Evolutionary conservation across 2,888 invertebrate species (phyloP), one percentile per base, ranked within the genome.

Genomic region (Proisotoma minuta): DNA sequence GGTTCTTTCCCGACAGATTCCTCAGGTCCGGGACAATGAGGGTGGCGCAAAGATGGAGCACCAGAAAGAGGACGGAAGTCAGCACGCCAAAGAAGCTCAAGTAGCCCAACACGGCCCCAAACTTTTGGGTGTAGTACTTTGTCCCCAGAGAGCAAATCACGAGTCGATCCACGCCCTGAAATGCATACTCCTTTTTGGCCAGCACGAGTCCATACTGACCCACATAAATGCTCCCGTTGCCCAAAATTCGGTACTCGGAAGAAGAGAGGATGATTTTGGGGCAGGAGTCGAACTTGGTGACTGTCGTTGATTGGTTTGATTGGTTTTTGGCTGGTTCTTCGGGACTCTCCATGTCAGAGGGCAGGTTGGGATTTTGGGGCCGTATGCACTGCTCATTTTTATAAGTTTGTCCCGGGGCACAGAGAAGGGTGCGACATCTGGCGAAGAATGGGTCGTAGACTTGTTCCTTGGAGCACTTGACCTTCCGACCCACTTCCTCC

Each of bases 1-100:
- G 71, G 69, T 81, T 81, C 71, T 80, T 81, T 20, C 82, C 82
- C 2, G 81, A 81, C 29, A 81, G 75, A 70, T 82, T 82, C 47
- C 80, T 76, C 48, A 82, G 75, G 54, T 81, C 79, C 0, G 80
- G 77, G 20, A 81, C 77, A 20, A 79, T 61, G 26, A 76, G 70
- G 71, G 81, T 81, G 1, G 80, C 79, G 2, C 78, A 65, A 18
- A 82, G 75, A 66, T 81, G 81, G 3, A 80, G 68, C 20, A 78
- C 60, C 2, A 82, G 75, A 68, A 79, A 80, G 24, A 80, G 67
- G 47, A 80, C 75, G 0, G 82, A 82, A 10, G 82, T 75, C 1
- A 80, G 77, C 10, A 81, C 75, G 1, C 81, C 80, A 18, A 77
- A 75, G 23, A 80, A 75, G 2, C 81, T 78, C n/a, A 80, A 70